Conservation (phyloP, 2,888 invertebrate species). For the Spisula subtruncata region DNA sequence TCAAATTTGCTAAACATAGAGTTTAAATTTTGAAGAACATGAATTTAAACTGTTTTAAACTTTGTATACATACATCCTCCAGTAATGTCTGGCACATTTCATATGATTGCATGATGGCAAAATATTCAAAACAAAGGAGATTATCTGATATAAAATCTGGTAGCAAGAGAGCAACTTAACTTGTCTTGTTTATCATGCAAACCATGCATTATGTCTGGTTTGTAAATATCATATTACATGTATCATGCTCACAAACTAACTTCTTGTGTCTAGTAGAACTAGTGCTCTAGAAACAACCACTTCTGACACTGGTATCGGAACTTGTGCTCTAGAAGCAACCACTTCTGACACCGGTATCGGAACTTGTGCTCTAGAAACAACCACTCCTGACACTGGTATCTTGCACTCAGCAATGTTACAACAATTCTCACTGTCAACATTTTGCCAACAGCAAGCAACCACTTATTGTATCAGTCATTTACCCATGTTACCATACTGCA, state of each 20-base stretch:
- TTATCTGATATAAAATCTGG: neutral
- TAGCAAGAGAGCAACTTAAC: neutral
- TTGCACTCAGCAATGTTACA: neutral
- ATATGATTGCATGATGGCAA: neutral
- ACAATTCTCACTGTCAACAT: too few relatives aligned
- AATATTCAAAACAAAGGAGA: constrained; percentile 1
- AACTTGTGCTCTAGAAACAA: neutral
- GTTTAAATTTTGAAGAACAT: neutral
- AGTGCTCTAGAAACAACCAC: neutral
- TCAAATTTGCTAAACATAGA: neutral
- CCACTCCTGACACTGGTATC: neutral
- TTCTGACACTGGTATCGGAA: neutral
- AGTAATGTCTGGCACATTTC: constrained; percentile 6
- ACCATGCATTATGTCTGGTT: constrained; percentile 5
- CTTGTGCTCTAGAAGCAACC: neutral
- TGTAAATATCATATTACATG: neutral
- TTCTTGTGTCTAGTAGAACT: neutral
- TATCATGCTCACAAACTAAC: neutral
- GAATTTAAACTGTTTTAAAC: neutral
- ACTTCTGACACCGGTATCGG: neutral
- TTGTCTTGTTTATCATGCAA: constrained; percentile 14
- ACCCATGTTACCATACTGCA: too few relatives aligned
- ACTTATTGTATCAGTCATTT: too few relatives aligned
- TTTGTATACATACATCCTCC: neutral
- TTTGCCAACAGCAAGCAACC: too few relatives aligned